Conservation (phyloP, 2,888 invertebrate species). For the Sussaba pulchella region DNA sequence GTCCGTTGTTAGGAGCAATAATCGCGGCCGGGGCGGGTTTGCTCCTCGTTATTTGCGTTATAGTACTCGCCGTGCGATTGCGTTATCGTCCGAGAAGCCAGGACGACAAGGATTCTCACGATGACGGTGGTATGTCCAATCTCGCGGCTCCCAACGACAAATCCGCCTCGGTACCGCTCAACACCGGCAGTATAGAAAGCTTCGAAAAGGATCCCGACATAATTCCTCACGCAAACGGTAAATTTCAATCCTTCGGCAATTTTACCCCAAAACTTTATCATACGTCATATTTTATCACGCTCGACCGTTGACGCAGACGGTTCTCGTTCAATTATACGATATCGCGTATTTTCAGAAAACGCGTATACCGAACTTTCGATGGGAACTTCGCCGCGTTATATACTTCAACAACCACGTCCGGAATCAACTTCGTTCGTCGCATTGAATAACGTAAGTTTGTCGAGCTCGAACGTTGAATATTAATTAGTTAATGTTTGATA, state of each 20-base stretch:
- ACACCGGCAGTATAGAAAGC: constrained; percentile 81
- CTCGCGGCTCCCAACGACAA: constrained; percentile 76
- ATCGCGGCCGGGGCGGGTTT: constrained; percentile 81
- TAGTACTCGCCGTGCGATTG: constrained; percentile 79
- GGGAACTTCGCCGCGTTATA: constrained; percentile 80
- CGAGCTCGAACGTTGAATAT: background rate
- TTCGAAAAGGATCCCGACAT: constrained; percentile 83
- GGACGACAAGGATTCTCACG: constrained; percentile 77
- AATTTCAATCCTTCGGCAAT: constrained; percentile 30
- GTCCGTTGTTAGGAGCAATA: constrained; percentile 81
- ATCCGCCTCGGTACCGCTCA: constrained; percentile 79
- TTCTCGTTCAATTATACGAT: constrained; percentile 25
- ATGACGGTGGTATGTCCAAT: constrained; percentile 65
- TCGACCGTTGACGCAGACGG: constrained; percentile 15
- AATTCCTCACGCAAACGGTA: constrained; percentile 82
- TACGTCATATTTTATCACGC: constrained; percentile 9
- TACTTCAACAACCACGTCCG: constrained; percentile 77
- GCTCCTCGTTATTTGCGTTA: constrained; percentile 81
- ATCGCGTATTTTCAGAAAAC: constrained; percentile 74
- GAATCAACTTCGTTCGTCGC: constrained; percentile 76
- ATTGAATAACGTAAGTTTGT: constrained; percentile 74
- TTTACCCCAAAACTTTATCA: background rate
- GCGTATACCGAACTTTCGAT: constrained; percentile 82
- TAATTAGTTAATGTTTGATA: no score
- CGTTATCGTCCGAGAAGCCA: constrained; percentile 81